A percentile compares a stretch with the other conserved stretches of the same genome.
Conservation (phyloP, 2,113 vertebrate species). For the Bucco capensis region DNA sequence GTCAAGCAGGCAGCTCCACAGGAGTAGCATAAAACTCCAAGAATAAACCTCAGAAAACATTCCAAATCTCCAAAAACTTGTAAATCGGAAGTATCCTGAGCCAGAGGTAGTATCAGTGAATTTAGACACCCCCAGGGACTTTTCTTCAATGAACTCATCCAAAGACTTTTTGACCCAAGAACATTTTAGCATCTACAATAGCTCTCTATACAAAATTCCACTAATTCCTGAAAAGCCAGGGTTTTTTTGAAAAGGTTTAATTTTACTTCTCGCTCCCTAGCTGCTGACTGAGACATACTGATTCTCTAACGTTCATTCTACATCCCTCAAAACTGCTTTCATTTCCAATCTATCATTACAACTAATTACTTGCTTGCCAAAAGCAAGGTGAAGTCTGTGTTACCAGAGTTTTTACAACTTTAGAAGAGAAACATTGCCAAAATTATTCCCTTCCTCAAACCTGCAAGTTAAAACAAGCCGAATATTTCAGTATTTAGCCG, state of each 20-base stretch:
- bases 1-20: neutral
- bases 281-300: neutral
- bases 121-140: neutral
- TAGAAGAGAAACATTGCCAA: neutral
- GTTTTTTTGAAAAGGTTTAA: neutral
- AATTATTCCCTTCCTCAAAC: neutral
- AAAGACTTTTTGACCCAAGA: neutral
- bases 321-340: neutral
- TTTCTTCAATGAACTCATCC: neutral
- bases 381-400: neutral
- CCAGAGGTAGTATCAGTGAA: neutral
- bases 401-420: neutral
- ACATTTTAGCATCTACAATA: neutral
- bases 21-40: neutral
- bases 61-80: neutral
- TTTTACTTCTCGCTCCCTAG: neutral
- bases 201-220: neutral
- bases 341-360: neutral
- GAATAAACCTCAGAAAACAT: neutral
- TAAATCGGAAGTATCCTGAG: neutral
- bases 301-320: neutral
- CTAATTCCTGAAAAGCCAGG: neutral
- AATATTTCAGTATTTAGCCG: neutral
- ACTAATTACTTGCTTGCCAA: neutral
- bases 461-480: neutral